These are phyloP conservation scores for Micromussa lordhowensis DNA, from an alignment of 92 coral and sea anemone species.

Conservation along the genomic window DNA sequence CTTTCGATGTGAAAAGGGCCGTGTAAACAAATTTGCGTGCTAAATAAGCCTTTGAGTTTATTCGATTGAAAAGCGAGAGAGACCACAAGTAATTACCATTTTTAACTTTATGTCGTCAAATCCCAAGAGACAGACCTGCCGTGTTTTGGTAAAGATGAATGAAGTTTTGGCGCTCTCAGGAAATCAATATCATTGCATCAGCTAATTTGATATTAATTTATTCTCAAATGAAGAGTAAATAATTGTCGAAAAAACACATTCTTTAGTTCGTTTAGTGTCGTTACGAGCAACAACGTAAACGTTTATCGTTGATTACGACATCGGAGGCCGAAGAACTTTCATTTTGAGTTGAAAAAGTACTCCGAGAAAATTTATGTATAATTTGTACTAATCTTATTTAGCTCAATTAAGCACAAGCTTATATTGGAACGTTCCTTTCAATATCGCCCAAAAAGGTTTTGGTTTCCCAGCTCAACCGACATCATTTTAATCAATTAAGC, in stretches of 20 bases:
- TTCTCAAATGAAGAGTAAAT: background rate
- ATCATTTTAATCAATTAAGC: constrained; percentile 2
- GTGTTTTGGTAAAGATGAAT: background rate
- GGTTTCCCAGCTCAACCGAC: background rate
- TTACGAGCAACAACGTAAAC: background rate
- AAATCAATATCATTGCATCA: background rate
- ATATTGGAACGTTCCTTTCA: background rate
- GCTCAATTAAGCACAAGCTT: background rate
- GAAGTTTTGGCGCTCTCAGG: background rate
- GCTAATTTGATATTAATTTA: constrained; percentile 5
- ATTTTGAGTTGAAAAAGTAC: background rate
- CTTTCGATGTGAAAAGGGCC: background rate
- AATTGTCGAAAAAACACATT: background rate
- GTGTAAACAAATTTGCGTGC: background rate
- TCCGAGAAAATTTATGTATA: background rate
- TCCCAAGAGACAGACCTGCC: constrained; percentile 11
- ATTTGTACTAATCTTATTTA: background rate
- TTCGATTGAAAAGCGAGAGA: background rate
- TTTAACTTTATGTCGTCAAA: background rate
- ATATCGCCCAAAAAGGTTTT: background rate
- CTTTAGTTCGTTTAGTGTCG: constrained; percentile 4
- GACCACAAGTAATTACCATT: background rate
- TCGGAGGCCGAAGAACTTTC: background rate
- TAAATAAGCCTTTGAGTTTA: background rate
- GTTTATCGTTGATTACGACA: background rate